These are phyloP conservation scores for Epinephelus moara DNA, from an alignment of 2,113 vertebrate species.

Conservation along the genomic window DNA sequence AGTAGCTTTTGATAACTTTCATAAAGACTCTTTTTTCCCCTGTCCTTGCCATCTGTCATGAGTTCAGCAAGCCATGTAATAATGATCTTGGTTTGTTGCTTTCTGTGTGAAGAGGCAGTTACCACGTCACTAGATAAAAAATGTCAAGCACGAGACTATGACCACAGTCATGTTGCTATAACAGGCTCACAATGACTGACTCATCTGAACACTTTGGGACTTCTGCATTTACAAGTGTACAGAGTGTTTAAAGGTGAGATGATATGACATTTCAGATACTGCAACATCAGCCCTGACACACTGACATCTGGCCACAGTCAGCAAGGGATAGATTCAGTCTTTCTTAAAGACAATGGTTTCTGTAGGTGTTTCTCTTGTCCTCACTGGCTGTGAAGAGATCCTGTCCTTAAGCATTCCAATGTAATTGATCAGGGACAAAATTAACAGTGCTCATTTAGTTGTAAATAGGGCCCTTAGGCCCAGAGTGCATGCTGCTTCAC, in stretches of 20 bases:
- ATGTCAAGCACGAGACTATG: not conserved
- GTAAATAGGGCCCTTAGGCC: too few relatives aligned
- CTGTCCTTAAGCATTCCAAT: not conserved
- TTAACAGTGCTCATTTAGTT: too few relatives aligned
- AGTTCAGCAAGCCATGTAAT: not conserved
- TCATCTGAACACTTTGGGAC: not conserved
- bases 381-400: not conserved
- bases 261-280: not conserved
- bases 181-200: not conserved
- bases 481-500: too few relatives aligned
- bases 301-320: not conserved
- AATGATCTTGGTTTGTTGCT: not conserved
- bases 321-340: not conserved
- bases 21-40: too few relatives aligned
- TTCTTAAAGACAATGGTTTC: not conserved
- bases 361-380: not conserved
- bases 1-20: too few relatives aligned
- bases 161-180: not conserved
- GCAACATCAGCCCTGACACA: slow-evolving; percentile 5
- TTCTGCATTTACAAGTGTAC: not conserved
- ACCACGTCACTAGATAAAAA: not conserved
- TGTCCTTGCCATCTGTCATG: not conserved
- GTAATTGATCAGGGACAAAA: too few relatives aligned
- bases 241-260: not conserved
- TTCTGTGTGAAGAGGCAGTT: not conserved